Percentiles rank a stretch among this genome's conserved stretches.
Evolutionary conservation across 2,113 vertebrate genomes (phyloP).

Genomic region (Malurus elegans): DNA sequence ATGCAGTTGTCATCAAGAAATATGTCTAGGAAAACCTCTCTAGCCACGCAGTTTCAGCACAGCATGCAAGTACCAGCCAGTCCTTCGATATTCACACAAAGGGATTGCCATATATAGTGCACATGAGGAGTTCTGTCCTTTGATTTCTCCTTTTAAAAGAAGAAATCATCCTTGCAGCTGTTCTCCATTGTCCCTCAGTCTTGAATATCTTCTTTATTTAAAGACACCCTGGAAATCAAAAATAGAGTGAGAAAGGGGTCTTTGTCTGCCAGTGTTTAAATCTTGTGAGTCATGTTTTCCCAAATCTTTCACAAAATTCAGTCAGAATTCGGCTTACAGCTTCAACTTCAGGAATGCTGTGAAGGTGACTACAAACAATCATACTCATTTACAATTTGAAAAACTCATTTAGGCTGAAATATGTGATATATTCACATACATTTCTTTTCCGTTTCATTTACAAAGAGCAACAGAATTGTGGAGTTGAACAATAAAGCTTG

Average conservation of each 20-base stretch:
- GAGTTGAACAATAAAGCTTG: conserved; percentile 46
- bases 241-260: conserved; percentile 28
- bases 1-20: conserved; percentile 54
- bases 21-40: conserved; percentile 38
- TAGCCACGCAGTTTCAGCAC: conserved; percentile 2
- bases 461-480: conserved; percentile 7
- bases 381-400: conserved; percentile 8
- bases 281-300: conserved; percentile 38
- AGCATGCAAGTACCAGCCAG: neutral
- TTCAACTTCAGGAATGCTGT: conserved; percentile 16
- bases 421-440: neutral
- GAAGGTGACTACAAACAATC: conserved; percentile 33
- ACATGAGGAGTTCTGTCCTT: conserved; percentile 17
- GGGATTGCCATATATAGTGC: conserved; percentile 1
- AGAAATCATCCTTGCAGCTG: conserved; percentile 21
- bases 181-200: conserved; percentile 5
- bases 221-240: conserved; percentile 4
- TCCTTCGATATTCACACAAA: conserved; percentile 41
- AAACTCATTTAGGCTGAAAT: conserved; percentile 1
- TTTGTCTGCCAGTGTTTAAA: conserved; percentile 41
- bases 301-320: conserved; percentile 23
- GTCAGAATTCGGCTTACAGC: neutral
- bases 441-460: conserved; percentile 21
- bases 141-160: conserved; percentile 42
- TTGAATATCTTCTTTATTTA: conserved; percentile 30